phyloP scores from a whole-genome alignment of 2,888 invertebrate genomes.

The Arge pagana region DNA sequence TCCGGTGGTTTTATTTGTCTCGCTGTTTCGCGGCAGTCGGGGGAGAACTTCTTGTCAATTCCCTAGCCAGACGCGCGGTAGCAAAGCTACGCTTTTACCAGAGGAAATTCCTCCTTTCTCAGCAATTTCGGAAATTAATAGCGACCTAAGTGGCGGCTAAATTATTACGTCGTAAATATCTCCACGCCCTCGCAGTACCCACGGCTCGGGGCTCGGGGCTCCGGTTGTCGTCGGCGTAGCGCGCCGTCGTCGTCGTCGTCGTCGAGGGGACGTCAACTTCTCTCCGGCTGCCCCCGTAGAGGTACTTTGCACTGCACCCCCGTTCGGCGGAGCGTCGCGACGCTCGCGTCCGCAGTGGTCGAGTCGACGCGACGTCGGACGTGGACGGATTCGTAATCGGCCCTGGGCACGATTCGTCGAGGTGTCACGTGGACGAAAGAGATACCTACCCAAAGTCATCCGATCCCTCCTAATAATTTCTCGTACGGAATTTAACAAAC shows the following conservation, averaged over 20 bases:
- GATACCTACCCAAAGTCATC: neutral
- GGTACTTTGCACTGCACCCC: too few species aligned
- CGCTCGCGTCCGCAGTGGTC: too few species aligned
- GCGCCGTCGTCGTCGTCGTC: constrained; percentile 17
- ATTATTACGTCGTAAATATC: constrained; percentile 59
- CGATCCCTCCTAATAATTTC: neutral
- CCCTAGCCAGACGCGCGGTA: too few species aligned
- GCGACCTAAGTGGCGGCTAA: constrained; percentile 58
- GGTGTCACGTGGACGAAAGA: too few species aligned
- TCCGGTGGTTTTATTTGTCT: too few species aligned
- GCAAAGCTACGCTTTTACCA: too few species aligned
- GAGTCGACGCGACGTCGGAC: too few species aligned
- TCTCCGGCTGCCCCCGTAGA: constrained; percentile 25
- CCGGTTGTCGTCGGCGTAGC: constrained; percentile 16
- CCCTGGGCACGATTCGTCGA: too few species aligned
- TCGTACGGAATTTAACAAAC: neutral
- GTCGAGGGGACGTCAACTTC: constrained; percentile 20
- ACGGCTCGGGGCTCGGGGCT: constrained; percentile 15
- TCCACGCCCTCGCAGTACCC: constrained; percentile 43
- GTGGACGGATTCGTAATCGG: too few species aligned
- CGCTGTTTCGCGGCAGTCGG: too few species aligned
- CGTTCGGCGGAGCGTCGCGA: neutral
- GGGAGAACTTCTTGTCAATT: too few species aligned
- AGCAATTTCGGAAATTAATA: constrained; percentile 58
- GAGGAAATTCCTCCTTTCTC: constrained; percentile 49